phyloP scores from a whole-genome alignment of 1,140 invertebrate genomes.

The Heliconius congener region DNA sequence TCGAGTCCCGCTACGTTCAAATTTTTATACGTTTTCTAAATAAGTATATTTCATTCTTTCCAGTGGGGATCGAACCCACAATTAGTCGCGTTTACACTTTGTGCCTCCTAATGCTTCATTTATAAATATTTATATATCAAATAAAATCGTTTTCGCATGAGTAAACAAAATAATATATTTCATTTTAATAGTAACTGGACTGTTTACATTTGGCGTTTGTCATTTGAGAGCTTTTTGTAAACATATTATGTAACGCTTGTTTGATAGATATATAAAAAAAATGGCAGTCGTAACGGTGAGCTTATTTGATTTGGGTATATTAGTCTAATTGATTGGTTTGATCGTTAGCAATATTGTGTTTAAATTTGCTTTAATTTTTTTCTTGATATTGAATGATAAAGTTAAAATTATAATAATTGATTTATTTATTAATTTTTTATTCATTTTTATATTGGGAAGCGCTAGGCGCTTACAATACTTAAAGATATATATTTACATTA shows the following conservation, averaged over 20 bases:
- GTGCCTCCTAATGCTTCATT: background rate
- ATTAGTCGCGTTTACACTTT: too few relatives aligned
- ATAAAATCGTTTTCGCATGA: background rate
- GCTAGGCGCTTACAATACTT: too few relatives aligned
- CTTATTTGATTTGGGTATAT: background rate
- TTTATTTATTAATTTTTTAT: too few relatives aligned
- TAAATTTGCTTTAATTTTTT: background rate
- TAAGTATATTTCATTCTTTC: too few relatives aligned
- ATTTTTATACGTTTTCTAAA: too few relatives aligned
- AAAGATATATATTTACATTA: too few relatives aligned
- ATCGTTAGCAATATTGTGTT: background rate
- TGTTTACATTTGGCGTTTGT: slow-evolving; percentile 2
- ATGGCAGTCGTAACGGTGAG: background rate
- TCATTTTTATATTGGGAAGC: too few relatives aligned
- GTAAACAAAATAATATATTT: background rate
- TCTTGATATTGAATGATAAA: background rate
- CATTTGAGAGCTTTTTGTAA: slow-evolving; percentile 1
- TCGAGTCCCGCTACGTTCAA: too few relatives aligned
- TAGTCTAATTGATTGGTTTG: background rate
- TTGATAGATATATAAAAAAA: background rate
- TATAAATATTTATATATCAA: background rate
- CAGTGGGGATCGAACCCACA: too few relatives aligned
- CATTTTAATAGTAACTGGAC: background rate
- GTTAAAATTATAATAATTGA: background rate
- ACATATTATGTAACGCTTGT: background rate